These are phyloP conservation scores for Syngnathoides biaculeatus DNA, from an alignment of 2,113 vertebrate genomes.

Conservation along the genomic window DNA sequence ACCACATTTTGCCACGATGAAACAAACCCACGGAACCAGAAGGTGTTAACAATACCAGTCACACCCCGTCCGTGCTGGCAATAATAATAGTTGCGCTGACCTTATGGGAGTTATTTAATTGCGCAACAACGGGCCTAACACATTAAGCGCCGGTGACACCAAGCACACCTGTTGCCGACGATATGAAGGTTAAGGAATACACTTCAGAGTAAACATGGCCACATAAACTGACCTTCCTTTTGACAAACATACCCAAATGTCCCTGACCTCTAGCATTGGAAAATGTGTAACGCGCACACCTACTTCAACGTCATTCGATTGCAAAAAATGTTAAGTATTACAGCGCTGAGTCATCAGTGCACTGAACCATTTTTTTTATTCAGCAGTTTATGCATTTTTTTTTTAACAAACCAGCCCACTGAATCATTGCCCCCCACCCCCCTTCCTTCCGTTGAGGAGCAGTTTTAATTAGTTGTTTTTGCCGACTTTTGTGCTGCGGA, in stretches of 20 bases:
- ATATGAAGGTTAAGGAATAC: conserved; percentile 3
- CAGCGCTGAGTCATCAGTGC: background rate
- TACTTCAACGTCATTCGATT: background rate
- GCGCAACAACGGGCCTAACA: background rate
- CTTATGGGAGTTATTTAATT: conserved; percentile 4
- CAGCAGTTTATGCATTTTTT: too few species aligned
- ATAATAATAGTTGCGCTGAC: conserved; percentile 8
- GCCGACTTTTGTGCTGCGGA: too few species aligned
- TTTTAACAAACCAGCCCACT: too few species aligned
- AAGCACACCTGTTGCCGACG: background rate
- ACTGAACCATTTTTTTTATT: background rate
- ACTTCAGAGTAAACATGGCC: background rate
- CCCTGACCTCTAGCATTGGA: background rate
- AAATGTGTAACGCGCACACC: background rate
- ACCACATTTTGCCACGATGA: conserved; percentile 3
- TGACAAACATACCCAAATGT: background rate
- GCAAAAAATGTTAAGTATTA: background rate
- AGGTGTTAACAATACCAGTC: conserved; percentile 7
- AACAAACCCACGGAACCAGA: background rate
- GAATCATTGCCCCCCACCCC: too few species aligned
- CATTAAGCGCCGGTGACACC: background rate
- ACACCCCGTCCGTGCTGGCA: background rate
- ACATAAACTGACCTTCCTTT: background rate
- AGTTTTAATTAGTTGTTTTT: background rate
- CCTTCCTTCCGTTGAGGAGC: background rate